Evolutionary conservation across 2,113 vertebrate species (phyloP).

Genomic region (Marcusenius ussheri): DNA sequence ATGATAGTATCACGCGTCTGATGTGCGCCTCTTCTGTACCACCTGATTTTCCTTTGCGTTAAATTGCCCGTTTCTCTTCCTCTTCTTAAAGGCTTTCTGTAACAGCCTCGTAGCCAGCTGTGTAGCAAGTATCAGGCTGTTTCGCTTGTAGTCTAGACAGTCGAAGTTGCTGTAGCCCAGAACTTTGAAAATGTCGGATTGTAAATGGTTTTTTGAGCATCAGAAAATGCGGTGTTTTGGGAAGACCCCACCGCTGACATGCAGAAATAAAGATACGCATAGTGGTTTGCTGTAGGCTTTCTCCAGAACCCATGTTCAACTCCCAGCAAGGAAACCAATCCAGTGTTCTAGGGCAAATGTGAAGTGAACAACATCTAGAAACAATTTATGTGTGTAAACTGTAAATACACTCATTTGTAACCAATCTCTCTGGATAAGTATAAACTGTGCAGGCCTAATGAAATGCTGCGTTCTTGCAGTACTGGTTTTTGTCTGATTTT

Average conservation of each 20-base stretch:
- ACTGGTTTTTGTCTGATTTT: not conserved
- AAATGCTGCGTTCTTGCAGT: not conserved
- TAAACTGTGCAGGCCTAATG: not conserved
- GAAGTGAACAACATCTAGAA: not conserved
- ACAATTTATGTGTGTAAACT: not conserved
- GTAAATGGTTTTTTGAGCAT: not conserved
- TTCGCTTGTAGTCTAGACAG: not conserved
- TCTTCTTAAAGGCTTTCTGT: not conserved
- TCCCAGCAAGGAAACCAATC: not conserved
- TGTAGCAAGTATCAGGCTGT: not conserved
- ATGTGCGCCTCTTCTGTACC: not conserved
- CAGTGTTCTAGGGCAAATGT: not conserved
- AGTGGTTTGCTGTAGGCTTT: not conserved
- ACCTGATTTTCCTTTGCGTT: not conserved
- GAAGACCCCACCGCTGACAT: not conserved
- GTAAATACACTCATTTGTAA: not conserved
- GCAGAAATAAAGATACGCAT: not conserved
- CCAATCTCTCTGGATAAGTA: not conserved
- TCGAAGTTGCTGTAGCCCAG: not conserved
- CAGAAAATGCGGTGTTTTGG: not conserved
- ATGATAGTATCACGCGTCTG: not conserved
- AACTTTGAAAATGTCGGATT: not conserved
- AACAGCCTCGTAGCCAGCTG: not conserved
- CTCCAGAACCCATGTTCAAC: not conserved
- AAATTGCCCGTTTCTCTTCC: not conserved